Evolutionary conservation across 2,888 invertebrate species (phyloP).

Genomic region (Folsomia candida): DNA sequence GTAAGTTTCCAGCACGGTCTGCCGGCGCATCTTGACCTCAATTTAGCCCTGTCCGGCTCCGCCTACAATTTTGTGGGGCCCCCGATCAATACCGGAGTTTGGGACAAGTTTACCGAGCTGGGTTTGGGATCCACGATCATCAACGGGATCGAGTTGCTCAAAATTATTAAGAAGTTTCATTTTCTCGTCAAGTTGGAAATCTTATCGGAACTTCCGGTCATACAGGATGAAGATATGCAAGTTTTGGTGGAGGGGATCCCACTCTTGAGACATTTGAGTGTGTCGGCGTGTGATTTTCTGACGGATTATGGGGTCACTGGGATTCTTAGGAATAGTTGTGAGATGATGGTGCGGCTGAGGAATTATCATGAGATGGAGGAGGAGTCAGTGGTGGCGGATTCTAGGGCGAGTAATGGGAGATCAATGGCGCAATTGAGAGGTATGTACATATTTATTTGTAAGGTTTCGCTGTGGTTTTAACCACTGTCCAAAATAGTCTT

Average conservation of each 20-base stretch:
- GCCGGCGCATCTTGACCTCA: not conserved
- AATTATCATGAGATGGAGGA: slow-evolving; percentile 17
- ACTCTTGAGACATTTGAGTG: slow-evolving; percentile 17
- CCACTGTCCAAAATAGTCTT: too few species aligned
- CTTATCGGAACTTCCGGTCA: slow-evolving; percentile 10
- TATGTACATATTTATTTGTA: not conserved
- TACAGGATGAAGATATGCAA: slow-evolving; percentile 32
- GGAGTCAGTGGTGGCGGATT: slow-evolving; percentile 3
- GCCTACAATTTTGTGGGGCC: not conserved
- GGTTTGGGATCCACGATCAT: not conserved
- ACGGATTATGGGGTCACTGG: slow-evolving; percentile 37
- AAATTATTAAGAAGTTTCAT: slow-evolving; percentile 2
- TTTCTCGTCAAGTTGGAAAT: slow-evolving; percentile 18
- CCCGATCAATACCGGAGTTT: not conserved
- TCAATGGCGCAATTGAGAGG: slow-evolving; percentile 29
- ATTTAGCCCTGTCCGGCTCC: not conserved
- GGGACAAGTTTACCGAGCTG: not conserved
- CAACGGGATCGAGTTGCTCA: not conserved
- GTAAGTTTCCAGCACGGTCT: not conserved
- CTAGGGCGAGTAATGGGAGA: slow-evolving; percentile 12
- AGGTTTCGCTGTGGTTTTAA: too few species aligned
- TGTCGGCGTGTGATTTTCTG: slow-evolving; percentile 23
- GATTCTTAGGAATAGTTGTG: slow-evolving; percentile 15
- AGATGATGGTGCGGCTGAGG: slow-evolving; percentile 23
- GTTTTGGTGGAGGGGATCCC: slow-evolving; percentile 26